Conservation (phyloP, 2,888 invertebrate genomes). For the Beris chalybata region DNA sequence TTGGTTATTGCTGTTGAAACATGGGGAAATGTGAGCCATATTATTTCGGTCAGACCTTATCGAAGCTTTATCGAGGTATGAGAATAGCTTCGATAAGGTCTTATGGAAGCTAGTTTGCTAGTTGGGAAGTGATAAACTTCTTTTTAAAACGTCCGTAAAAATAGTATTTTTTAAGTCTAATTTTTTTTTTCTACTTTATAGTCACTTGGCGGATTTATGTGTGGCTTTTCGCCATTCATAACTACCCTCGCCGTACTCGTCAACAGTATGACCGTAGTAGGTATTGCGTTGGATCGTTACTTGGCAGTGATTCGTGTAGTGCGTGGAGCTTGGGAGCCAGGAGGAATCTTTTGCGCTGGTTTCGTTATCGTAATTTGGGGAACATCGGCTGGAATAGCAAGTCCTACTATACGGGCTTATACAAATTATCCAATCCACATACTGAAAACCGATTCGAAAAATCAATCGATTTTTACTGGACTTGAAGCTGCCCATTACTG, state of each 20-base stretch:
- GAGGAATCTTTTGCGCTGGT: slow-evolving; percentile 48
- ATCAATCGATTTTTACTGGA: slow-evolving; percentile 21
- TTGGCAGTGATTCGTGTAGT: slow-evolving; percentile 57
- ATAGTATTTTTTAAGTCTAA: too few species aligned
- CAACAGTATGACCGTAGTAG: slow-evolving; percentile 60
- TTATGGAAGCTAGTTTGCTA: too few species aligned
- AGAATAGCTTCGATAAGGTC: too few species aligned
- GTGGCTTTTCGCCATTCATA: slow-evolving; percentile 58
- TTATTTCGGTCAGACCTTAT: too few species aligned
- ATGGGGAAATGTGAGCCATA: too few species aligned
- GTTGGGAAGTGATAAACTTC: too few species aligned
- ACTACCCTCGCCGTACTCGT: slow-evolving; percentile 59
- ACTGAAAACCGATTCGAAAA: slow-evolving; percentile 42
- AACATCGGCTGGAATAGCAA: slow-evolving; percentile 54
- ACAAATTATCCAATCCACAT: slow-evolving; percentile 46
- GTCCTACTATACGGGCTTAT: slow-evolving; percentile 56
- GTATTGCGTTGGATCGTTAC: slow-evolving; percentile 62
- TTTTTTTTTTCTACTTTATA: slow-evolving; percentile 42
- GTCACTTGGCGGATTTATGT: slow-evolving; percentile 58
- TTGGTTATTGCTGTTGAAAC: too few species aligned
- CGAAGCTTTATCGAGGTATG: too few species aligned
- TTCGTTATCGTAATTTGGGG: slow-evolving; percentile 53
- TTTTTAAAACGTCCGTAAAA: too few species aligned
- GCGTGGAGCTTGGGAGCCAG: slow-evolving; percentile 57
- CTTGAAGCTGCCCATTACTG: slow-evolving; percentile 46